Base-by-base conservation (phyloP, 2,797 vertebrate species). In the Limosa lapponica region DNA sequence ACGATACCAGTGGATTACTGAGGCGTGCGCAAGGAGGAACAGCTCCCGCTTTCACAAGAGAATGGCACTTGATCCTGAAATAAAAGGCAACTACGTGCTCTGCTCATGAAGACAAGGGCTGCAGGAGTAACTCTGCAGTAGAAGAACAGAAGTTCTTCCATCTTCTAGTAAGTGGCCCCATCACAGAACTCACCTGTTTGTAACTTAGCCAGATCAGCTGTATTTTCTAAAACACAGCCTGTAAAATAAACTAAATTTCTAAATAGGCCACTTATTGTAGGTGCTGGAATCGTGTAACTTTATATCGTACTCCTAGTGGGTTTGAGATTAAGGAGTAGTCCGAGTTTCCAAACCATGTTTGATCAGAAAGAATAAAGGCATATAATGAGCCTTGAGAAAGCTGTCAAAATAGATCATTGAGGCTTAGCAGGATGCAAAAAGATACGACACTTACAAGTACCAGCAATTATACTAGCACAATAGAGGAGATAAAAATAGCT, bases 1-100 rank as follows among this genome's bases (percentile, higher is more conserved):
- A 84, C 15, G n/a, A 92, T 10, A 97, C 72, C 41, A 70, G 62
- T 65, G 82, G 87, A 95, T 95, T 90, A 96, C 51, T 73, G 61
- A 88, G 59, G 67, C 58, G 48, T 11, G 16, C 39, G 57, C 71
- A 90, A 80, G 72, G 6, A 89, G 69, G 54, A 95, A 55, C 51
- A 49, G 80, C 51, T 66, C 32, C 41, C 10, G 0, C 34, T 84
- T 78, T 81, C 58, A 77, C 3, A 10, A 77, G n/a, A 92, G 59
- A 81, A 39, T 16, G 48, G 39, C 10, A 25, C 54, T 46, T 16
- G 13, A 78, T 71, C 54, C 83, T 73, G 66, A 84, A 91, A 85
- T 6, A 74, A 64, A 77, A 28, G 65, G 27, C 73, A 87, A 12
- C 44, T 48, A 15, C 5, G 17, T 46, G 52, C 59, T 62, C 55